Conservation (phyloP, 1,140 invertebrate species). For the Heliconius melpomene region DNA sequence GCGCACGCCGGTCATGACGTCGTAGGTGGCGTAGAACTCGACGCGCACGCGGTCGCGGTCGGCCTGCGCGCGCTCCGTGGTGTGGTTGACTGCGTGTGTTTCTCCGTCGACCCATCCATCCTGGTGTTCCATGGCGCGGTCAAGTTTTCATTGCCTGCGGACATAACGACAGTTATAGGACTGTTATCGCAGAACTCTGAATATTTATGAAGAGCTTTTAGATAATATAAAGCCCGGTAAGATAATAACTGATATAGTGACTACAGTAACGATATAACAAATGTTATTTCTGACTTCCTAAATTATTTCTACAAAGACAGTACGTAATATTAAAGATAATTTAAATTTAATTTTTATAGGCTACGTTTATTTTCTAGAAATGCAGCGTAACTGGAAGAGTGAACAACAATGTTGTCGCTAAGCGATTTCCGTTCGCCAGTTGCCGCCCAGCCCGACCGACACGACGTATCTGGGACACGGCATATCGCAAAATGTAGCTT, state of each 20-base stretch:
- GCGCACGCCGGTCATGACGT: conserved; percentile 93
- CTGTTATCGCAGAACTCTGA: conserved; percentile 1
- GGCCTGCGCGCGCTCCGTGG: conserved; percentile 61
- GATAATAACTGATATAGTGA: conserved; percentile 38
- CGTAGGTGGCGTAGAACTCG: conserved; percentile 94
- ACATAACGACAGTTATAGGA: conserved; percentile 26
- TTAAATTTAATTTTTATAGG: background rate
- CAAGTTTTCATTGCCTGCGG: conserved; percentile 75
- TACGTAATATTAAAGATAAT: background rate
- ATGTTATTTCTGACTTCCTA: background rate
- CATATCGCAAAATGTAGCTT: conserved; percentile 46
- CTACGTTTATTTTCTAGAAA: conserved; percentile 42
- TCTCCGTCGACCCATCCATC: conserved; percentile 68
- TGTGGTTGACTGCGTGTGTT: conserved; percentile 58
- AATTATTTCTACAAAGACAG: background rate
- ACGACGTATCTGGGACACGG: conserved; percentile 71
- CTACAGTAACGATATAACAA: conserved; percentile 6
- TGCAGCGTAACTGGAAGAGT: conserved; percentile 46
- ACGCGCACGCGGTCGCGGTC: conserved; percentile 84
- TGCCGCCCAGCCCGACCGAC: conserved; percentile 57
- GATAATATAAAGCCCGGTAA: conserved; percentile 45
- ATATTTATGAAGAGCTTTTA: conserved; percentile 31
- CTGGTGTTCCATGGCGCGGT: conserved; percentile 71
- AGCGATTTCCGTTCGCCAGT: conserved; percentile 73
- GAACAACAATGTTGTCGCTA: conserved; percentile 76